These are phyloP conservation scores for Limonius californicus DNA, from an alignment of 1,140 invertebrate genomes.

Conservation along the genomic window DNA sequence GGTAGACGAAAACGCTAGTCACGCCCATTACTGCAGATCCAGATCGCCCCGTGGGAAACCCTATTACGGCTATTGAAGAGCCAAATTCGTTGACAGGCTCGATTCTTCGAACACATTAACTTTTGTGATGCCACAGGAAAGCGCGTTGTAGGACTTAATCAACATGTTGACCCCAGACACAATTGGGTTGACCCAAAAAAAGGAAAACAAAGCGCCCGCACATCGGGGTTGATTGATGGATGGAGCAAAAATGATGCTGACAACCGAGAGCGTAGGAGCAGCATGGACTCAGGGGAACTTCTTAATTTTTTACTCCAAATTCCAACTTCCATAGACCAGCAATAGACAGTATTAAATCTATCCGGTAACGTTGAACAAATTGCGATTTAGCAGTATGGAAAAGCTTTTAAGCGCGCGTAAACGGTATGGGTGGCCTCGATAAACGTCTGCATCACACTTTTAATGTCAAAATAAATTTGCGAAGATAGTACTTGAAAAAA, in stretches of 20 bases:
- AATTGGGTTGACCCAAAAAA: slow-evolving; percentile 19
- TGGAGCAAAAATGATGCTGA: neutral
- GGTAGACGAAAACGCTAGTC: neutral
- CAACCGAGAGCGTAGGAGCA: neutral
- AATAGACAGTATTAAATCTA: no score
- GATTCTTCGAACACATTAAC: slow-evolving; percentile 16
- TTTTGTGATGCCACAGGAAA: slow-evolving; percentile 13
- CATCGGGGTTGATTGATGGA: neutral
- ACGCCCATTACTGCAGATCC: slow-evolving; percentile 7
- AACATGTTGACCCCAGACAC: slow-evolving; percentile 25
- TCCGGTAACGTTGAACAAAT: slow-evolving; percentile 15
- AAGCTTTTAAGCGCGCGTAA: no score
- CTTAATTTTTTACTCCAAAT: no score
- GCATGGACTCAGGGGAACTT: no score
- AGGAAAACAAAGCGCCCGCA: no score
- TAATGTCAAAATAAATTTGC: slow-evolving; percentile 17
- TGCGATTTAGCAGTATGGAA: no score
- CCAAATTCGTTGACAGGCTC: no score
- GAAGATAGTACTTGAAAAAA: neutral
- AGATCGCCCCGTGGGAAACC: slow-evolving; percentile 8
- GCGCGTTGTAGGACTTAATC: slow-evolving; percentile 22
- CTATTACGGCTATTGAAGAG: slow-evolving; percentile 4
- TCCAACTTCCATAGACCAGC: no score
- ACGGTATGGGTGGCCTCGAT: slow-evolving; percentile 21
- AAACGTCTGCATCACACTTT: slow-evolving; percentile 17